Evolutionary conservation across 2,888 invertebrate genomes (phyloP), one percentile per base, ranked within the genome.

Genomic region (Blera fallax): DNA sequence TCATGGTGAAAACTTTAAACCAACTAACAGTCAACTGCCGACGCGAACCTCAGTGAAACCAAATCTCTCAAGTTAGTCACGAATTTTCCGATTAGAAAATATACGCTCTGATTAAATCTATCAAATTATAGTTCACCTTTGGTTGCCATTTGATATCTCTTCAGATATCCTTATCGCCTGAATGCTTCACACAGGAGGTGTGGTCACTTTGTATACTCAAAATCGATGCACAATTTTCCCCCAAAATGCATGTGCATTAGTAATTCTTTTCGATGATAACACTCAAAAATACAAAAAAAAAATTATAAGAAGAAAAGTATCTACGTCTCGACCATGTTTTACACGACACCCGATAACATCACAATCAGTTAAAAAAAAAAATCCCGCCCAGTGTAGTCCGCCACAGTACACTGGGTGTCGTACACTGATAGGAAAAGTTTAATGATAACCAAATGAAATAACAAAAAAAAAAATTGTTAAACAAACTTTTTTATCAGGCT

Each of bases 371-470:
- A 72, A 70, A 69, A 69, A 54, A 8, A 58, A 62, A 69, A 62
- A 67, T 43, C 11, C 58, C 64, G 37, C 45, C 34, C 29, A 52
- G 45, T 37, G 24, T 27, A 80, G 50, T 16, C 32, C 40, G 50
- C 34, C 60, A 21, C 14, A 65, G 40, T 69, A 52, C 48, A 48
- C 52, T 21, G 52, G 27, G 27, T 43, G 73, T 48, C 29, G 48
- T 40, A 34, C 48, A 85, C 76, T 85, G 85, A 85, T 85, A 85
- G 81, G 81, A 85, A 85, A 81, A 85, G 81, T 85, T 81, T 56
- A 77, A 85, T 81, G 85, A 85, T 85, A 85, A 85, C 81, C 85
- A 85, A 81, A 81, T 43, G 69, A 70, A 69, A 77, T 37, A 40
- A 65, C 40, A 67, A 56, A 56, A 45, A 56, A 67, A 60, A 54